Evolutionary conservation across 2,797 vertebrate species (phyloP).

Genomic region (Typhlichthys subterraneus): DNA sequence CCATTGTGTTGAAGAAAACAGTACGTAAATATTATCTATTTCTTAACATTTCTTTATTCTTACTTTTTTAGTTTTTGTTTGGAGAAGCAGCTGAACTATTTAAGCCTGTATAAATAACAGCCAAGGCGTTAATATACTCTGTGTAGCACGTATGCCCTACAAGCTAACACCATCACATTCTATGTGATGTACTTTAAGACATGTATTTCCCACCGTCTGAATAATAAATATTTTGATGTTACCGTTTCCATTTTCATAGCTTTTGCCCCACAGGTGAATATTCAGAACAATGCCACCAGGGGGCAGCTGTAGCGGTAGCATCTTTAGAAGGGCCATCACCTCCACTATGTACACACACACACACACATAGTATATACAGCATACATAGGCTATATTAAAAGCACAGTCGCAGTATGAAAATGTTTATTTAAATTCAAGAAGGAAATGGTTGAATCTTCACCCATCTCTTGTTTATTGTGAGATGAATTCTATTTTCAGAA

Average conservation of each 20-base stretch:
- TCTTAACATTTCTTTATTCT: too few species aligned
- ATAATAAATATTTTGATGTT: constrained; percentile 44
- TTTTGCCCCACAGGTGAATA: constrained; percentile 5
- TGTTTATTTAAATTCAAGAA: too few species aligned
- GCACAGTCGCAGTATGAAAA: too few species aligned
- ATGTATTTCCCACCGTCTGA: constrained; percentile 39
- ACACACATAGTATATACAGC: too few species aligned
- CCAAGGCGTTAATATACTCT: constrained; percentile 3
- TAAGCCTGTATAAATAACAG: constrained; percentile 18
- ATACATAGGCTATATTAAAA: too few species aligned
- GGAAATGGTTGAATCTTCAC: too few species aligned
- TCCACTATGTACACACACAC: not conserved
- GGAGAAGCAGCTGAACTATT: constrained; percentile 10
- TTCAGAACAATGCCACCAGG: constrained; percentile 19
- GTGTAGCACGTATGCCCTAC: constrained; percentile 15
- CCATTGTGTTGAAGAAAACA: too few species aligned
- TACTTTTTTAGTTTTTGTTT: too few species aligned
- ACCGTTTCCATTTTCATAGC: constrained; percentile 33
- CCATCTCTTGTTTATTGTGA: too few species aligned
- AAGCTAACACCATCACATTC: constrained; percentile 19
- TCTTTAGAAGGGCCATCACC: not conserved
- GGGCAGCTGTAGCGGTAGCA: constrained; percentile 28
- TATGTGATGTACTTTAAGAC: constrained; percentile 24
- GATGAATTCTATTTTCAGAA: too few species aligned
- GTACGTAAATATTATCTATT: not conserved